A percentile compares a stretch with the other conserved stretches of the same genome.
phyloP scores from a whole-genome alignment of 2,888 invertebrate genomes.

The Leucozona laternaria region DNA sequence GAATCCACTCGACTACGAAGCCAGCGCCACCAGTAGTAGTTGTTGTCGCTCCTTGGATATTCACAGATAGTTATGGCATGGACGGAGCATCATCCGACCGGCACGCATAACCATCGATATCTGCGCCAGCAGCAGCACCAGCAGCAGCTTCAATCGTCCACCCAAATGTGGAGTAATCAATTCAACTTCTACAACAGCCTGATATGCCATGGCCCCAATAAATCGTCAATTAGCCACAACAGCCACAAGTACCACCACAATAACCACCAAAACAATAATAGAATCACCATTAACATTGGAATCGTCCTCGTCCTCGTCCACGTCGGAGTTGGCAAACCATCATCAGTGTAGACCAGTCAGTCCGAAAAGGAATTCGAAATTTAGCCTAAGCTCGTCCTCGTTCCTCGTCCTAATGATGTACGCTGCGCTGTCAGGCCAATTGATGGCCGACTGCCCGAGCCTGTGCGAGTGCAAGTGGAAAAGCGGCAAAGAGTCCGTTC shows the following conservation, averaged over 20 bases:
- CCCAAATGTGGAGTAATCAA: constrained; percentile 78
- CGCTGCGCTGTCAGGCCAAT: constrained; percentile 78
- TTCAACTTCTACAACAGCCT: constrained; percentile 77
- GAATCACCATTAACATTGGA: constrained; percentile 47
- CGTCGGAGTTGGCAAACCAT: background rate
- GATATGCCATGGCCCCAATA: constrained; percentile 80
- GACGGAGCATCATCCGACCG: constrained; percentile 72
- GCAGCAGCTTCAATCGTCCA: constrained; percentile 59
- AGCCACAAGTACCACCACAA: constrained; percentile 65
- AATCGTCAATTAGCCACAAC: constrained; percentile 76
- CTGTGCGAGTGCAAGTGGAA: constrained; percentile 95
- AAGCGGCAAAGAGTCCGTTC: constrained; percentile 93
- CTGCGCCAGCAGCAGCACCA: constrained; percentile 51
- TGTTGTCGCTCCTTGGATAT: constrained; percentile 49
- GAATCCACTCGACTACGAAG: constrained; percentile 40
- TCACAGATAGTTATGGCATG: constrained; percentile 75
- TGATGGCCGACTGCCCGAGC: constrained; percentile 88
- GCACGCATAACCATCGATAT: constrained; percentile 73
- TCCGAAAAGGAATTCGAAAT: constrained; percentile 49
- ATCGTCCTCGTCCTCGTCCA: constrained; percentile 10
- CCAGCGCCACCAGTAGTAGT: background rate
- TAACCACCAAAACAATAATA: constrained; percentile 40
- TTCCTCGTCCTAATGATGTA: constrained; percentile 69
- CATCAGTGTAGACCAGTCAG: constrained; percentile 37
- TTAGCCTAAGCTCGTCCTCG: constrained; percentile 65